These are phyloP conservation scores for Acrossocheilus fasciatus DNA, from an alignment of 2,797 vertebrate species.

Conservation along the genomic window DNA sequence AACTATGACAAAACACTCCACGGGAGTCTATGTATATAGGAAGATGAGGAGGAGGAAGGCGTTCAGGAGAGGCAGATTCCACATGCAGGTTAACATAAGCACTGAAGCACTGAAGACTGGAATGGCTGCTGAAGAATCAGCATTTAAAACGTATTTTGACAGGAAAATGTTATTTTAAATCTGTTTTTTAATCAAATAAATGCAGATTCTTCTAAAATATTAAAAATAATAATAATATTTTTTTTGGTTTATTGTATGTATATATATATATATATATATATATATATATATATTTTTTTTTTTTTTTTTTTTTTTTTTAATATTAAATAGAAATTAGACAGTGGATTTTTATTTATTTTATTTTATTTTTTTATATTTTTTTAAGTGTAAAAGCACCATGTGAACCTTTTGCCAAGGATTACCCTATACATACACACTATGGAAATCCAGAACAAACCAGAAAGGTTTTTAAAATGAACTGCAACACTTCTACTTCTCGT, in stretches of 20 bases:
- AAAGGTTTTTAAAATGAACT: not conserved
- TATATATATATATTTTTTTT: no score
- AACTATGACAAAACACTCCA: constrained; percentile 61
- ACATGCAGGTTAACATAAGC: not conserved
- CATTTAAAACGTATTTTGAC: no score
- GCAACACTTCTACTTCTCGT: constrained; percentile 16
- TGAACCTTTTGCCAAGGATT: not conserved
- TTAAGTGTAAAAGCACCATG: not conserved
- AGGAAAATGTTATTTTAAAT: no score
- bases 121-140: not conserved
- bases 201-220: no score
- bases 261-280: no score
- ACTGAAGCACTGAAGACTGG: not conserved
- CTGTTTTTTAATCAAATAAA: no score
- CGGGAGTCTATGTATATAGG: constrained; percentile 3
- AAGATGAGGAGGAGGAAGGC: constrained; percentile 21
- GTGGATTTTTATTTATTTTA: not conserved
- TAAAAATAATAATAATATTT: no score
- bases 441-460: not conserved
- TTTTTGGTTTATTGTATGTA: no score
- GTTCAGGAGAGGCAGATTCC: constrained; percentile 14
- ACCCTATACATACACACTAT: not conserved
- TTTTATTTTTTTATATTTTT: not conserved
- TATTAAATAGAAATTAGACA: not conserved
- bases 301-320: no score